Evolutionary conservation across 2,797 vertebrate genomes (phyloP), one percentile per base, ranked within the genome.

Genomic region (Pogonophryne albipinna): DNA sequence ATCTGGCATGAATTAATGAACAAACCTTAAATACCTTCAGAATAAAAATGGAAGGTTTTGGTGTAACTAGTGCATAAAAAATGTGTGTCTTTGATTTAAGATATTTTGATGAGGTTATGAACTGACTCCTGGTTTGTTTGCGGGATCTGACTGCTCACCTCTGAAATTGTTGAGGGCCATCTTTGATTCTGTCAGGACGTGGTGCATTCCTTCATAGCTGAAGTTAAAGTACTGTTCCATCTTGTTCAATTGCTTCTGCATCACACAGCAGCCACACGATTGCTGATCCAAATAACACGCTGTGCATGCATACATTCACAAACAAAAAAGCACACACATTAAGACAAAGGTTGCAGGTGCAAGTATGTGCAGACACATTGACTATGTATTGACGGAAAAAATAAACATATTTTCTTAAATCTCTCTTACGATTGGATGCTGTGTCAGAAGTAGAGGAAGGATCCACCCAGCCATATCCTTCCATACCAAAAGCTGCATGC

Each of bases 241-340:
- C 62, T 71, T 87, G 6, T 53, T 0, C 7, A 94, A 58, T 50
- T 91, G 78, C 51, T 57, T 83, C 82, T 93, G 75, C 89, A 96
- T 94, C 81, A 94, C 71, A 58, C 95, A 96, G 80, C 95, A 96
- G 66, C 93, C 92, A 14, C 95, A 96, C 0, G 91, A 74, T 0
- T 66, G 17, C 9, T 77, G 69, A 62, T 94, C 85, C 13, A 11
- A 23, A 34, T 82, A 56, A 74, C 95, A 95, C 4, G 14, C 94
- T 95, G 73, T 4, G 3, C 44, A 45, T n/a, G n/a, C 47, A 50
- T n/a, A 50, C 9, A 50, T 10, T n/a, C 17, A 50, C 41, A 65
- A 64, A 78, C 13, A 61, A 17, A 69, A 14, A 41, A 1, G 14
- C 17, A 17, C 14, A 67, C 16, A 44, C 1, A 47, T 47, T 44